Percentiles rank a stretch among this genome's conserved stretches.
These are phyloP conservation scores for Neofelis nebulosa DNA, from an alignment of 2,113 vertebrate genomes.

Conservation along the genomic window DNA sequence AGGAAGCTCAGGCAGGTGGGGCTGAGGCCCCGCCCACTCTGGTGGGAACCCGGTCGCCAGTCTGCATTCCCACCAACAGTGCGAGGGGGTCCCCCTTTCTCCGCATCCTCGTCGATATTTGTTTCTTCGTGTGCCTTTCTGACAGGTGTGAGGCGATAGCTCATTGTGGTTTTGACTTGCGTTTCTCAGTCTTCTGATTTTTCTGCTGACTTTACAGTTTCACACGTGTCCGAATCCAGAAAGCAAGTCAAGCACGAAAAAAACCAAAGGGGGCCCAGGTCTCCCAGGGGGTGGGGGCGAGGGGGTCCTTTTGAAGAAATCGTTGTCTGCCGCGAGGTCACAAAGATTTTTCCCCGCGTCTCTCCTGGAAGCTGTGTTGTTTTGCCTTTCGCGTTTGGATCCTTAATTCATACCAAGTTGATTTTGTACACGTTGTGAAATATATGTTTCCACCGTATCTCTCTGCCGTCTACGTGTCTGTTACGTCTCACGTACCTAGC, in stretches of 20 bases:
- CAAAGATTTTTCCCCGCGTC: background rate
- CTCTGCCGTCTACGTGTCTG: background rate
- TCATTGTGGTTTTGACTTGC: background rate
- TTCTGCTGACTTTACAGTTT: background rate
- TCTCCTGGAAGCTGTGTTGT: background rate
- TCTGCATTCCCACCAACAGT: background rate
- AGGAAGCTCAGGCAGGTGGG: background rate
- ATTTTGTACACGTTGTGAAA: background rate
- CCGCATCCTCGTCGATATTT: rapidly evolving
- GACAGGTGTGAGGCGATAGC: background rate
- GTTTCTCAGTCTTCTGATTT: background rate
- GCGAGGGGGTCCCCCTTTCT: background rate
- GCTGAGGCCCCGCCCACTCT: background rate
- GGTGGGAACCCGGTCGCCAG: background rate
- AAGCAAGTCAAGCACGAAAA: background rate
- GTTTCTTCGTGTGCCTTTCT: background rate
- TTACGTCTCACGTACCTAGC: background rate
- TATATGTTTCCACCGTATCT: background rate
- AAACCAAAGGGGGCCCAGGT: background rate
- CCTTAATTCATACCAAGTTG: background rate
- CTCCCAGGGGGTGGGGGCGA: background rate
- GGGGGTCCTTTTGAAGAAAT: background rate
- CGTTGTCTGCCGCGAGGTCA: no score
- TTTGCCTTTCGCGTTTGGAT: background rate
- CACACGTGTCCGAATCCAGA: background rate